Percentiles rank a stretch among this genome's conserved stretches.
Evolutionary conservation across 2,888 invertebrate species (phyloP).

Genomic region (Subacronicta megacephala): DNA sequence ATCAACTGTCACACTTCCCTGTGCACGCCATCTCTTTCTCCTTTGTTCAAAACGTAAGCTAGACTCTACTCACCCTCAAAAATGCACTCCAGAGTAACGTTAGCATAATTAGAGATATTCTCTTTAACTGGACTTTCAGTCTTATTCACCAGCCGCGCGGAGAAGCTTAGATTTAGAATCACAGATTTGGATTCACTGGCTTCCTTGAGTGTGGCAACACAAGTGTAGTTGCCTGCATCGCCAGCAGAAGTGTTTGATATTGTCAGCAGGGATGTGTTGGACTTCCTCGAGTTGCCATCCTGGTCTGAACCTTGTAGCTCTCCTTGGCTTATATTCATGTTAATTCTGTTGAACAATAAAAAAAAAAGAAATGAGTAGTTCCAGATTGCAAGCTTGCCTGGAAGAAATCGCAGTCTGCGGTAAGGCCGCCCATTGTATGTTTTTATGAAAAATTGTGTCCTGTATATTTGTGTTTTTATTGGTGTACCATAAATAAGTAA

Average conservation of each 20-base stretch:
- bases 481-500: too few relatives aligned
- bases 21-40: too few relatives aligned
- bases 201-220: conserved; percentile 63
- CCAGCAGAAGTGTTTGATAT: conserved; percentile 67
- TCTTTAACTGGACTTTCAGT: conserved; percentile 64
- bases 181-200: conserved; percentile 40
- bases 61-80: conserved; percentile 83
- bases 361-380: too few relatives aligned
- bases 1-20: too few relatives aligned
- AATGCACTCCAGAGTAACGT: conserved; percentile 71
- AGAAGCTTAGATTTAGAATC: conserved; percentile 71
- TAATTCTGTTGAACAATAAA: conserved; percentile 62
- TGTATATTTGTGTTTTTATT: too few relatives aligned
- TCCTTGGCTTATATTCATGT: conserved; percentile 54
- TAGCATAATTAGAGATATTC: conserved; percentile 63
- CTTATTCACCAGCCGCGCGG: conserved; percentile 63
- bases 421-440: too few relatives aligned
- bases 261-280: conserved; percentile 65
- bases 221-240: conserved; percentile 80
- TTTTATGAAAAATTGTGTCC: too few relatives aligned
- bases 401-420: too few relatives aligned
- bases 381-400: too few relatives aligned
- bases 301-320: conserved; percentile 57
- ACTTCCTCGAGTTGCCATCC: conserved; percentile 67
- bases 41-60: too few relatives aligned